Base-by-base conservation (phyloP, 2,797 vertebrate genomes). In the Sarcophilus harrisii region DNA sequence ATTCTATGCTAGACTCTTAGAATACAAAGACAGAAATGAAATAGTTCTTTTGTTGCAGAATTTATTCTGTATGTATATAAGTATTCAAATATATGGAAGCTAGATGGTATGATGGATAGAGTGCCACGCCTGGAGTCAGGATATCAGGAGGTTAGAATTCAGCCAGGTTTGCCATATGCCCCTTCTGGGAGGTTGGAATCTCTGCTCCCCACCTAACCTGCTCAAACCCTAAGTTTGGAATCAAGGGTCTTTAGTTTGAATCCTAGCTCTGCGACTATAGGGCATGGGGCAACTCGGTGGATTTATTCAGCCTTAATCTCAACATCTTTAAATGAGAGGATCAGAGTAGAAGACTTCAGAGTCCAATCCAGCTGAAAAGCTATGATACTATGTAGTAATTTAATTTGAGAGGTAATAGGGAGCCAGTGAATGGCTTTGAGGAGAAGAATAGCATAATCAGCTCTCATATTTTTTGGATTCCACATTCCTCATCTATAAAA, bases 401-500 rank as follows among this genome's bases (percentile, higher is more conserved):
- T 81, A 81, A 81, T 81, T 45, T 24, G 38, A 45, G 5, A 45
- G 38, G 73, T 3, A 45, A 45, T 45, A 81, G 38, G 21, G 21
- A 45, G 38, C 2, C 73, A 81, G n/a, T 45, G 38, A 81, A 45
- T 81, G 73, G 21, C 38, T 81, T 45, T 24, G 21, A 81, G 38
- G 38, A 38, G 73, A 62, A 62, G 59, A 81, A 81, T 24, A 9
- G 38, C 8, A 45, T 81, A n/a, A 81, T 45, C 66, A 8, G 6
- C 16, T 73, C 66, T 73, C 16, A 73, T n/a, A 21, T 21, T n/a
- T 38, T 81, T 81, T 27, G 21, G 38, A 18, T 13, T 9, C 73
- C 21, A 45, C 73, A 3, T 81, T 24, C 73, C 8, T 45, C 38
- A 81, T 45, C 38, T 81, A 45, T 81, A 27, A 97, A 95, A 95